phyloP scores from a whole-genome alignment of 2,797 vertebrate species.

The Strix occidentalis region DNA sequence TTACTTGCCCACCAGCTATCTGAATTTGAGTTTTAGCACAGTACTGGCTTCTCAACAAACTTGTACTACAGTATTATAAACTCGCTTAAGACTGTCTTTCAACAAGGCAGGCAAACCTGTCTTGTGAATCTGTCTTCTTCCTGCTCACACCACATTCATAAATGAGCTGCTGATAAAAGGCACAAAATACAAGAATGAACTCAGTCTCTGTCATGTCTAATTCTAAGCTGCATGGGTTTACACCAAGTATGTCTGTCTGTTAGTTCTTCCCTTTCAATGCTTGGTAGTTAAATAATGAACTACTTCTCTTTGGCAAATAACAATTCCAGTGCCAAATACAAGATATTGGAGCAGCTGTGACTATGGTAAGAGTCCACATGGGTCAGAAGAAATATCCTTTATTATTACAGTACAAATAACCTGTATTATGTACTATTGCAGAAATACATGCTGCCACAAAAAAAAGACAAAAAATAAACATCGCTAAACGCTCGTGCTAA shows the following conservation, averaged over 20 bases:
- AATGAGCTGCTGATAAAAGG: constrained; percentile 46
- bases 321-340: constrained; percentile 70
- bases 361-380: constrained; percentile 25
- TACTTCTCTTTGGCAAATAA: constrained; percentile 69
- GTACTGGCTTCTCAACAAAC: background rate
- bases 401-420: background rate
- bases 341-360: constrained; percentile 62
- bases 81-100: background rate
- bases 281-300: constrained; percentile 65
- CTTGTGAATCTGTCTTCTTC: background rate
- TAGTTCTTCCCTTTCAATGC: constrained; percentile 41
- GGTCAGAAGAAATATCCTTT: background rate
- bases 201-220: constrained; percentile 44
- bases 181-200: constrained; percentile 18
- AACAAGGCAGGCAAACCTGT: background rate
- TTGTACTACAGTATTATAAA: background rate
- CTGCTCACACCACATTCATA: background rate
- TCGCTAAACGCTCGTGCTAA: background rate
- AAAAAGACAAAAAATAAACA: background rate
- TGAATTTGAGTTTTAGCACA: background rate
- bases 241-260: constrained; percentile 31
- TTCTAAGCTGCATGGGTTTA: constrained; percentile 20
- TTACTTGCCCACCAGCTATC: background rate
- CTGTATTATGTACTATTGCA: background rate
- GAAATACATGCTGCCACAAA: background rate